Conservation (phyloP, 2,888 invertebrate genomes). For the Papilio elwesi region DNA sequence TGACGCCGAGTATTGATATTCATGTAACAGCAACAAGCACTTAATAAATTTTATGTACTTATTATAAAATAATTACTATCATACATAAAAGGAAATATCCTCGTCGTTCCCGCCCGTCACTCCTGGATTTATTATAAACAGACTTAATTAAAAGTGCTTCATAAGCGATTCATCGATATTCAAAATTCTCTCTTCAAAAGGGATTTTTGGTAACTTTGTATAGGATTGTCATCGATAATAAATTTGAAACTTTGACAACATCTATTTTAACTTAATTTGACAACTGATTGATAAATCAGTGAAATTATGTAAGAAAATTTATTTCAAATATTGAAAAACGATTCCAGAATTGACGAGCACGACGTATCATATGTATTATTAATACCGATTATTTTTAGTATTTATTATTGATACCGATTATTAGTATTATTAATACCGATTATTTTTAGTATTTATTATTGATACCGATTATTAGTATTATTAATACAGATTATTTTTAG, state of each 20-base stretch:
- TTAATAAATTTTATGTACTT: no score
- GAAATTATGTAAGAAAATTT: background rate
- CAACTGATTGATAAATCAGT: slow-evolving; percentile 4
- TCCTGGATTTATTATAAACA: background rate
- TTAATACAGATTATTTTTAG: no score
- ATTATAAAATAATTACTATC: background rate
- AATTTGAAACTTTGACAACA: background rate
- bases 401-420: no score
- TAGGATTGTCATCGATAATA: slow-evolving; percentile 14
- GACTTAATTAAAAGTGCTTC: background rate
- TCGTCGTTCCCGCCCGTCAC: no score
- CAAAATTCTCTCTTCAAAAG: slow-evolving; percentile 1
- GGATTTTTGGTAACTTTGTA: slow-evolving; percentile 2
- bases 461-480: no score
- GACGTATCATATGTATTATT: no score
- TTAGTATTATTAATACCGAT: no score
- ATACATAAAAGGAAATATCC: background rate
- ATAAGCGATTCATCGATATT: background rate
- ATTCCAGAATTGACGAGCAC: background rate
- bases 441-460: no score
- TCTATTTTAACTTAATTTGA: background rate
- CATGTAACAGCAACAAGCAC: no score
- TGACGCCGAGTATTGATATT: no score
- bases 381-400: no score
- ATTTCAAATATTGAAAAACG: background rate